Evolutionary conservation across 2,113 vertebrate species (phyloP), one percentile per base, ranked within the genome.

Genomic region (Solea senegalensis): DNA sequence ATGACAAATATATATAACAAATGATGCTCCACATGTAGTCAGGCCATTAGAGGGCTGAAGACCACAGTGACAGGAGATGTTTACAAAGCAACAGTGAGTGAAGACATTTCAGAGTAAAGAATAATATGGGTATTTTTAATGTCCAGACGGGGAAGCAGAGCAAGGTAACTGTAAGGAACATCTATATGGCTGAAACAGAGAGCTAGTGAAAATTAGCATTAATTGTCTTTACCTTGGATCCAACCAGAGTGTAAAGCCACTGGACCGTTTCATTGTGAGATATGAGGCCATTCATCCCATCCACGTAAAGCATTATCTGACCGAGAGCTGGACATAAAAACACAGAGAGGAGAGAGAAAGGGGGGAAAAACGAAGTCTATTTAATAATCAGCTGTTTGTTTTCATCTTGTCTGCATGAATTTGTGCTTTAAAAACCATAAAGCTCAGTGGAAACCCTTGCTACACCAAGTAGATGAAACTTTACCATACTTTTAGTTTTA

Each of bases 291-390:
- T 99, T 98, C 97, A 99, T 99, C 73, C 97, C 97, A 85, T 99
- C 97, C 7, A 99, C 97, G 21, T 98, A 99, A 70, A 99, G 94
- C 97, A 99, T 98, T 83, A 99, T 98, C 89, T 99, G 97, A 71
- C 97, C 97, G 56, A 99, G 93, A 84, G 97, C 97, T 99, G 72
- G 9, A 70, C 5, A 72, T 28, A 57, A 15, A 76, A 9, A 74
- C 15, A 68, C 41, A 60, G 21, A 50, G 39, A 27, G 57, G 26
- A 55, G 12, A 73, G 49, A 56, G 21, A 59, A 2, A 39, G 57
- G 8, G 72, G 52, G 50, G 16, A 55, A 3, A 58, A 14, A 64
- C 26, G 48, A 3, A 8, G 14, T 65, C 43, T 57, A 26, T 81
- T 71, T 77, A 53, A 34, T 34, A 34, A 65, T 83, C 10, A 59